Conservation (phyloP, 2,888 invertebrate genomes). For the Heliconius sara region DNA sequence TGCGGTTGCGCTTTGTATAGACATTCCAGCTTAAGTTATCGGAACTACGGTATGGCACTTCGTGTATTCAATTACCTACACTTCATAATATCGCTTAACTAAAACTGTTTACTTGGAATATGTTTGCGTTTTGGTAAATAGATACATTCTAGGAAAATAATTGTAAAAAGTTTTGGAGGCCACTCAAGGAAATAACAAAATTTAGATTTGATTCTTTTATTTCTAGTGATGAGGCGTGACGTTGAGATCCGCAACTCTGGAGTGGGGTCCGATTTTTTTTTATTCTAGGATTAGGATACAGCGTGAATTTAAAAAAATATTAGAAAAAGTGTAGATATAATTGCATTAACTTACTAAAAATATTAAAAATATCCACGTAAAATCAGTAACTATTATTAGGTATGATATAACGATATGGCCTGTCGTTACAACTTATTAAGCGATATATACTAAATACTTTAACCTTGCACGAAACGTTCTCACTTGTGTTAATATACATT, state of each 20-base stretch:
- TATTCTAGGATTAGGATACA: not conserved
- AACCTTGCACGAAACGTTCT: slow-evolving; percentile 4
- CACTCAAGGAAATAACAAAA: no score
- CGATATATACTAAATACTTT: slow-evolving; percentile 10
- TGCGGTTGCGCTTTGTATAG: slow-evolving; percentile 48
- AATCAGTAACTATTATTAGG: not conserved
- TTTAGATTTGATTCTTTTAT: no score
- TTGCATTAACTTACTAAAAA: not conserved
- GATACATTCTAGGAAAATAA: no score
- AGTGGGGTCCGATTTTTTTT: no score
- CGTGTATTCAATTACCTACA: slow-evolving; percentile 33
- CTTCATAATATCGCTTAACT: slow-evolving; percentile 36
- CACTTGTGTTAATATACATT: slow-evolving; percentile 5
- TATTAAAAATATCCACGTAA: not conserved
- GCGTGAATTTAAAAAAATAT: no score
- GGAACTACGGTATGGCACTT: slow-evolving; percentile 33
- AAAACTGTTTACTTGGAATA: slow-evolving; percentile 1
- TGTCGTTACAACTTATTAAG: not conserved
- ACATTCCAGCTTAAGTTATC: slow-evolving; percentile 38
- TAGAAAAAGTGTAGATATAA: no score
- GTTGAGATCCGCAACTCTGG: no score
- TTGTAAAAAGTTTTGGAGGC: no score
- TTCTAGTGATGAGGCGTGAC: no score
- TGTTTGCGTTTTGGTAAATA: not conserved
- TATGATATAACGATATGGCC: not conserved